phyloP scores from a whole-genome alignment of 2,888 invertebrate genomes.

The Trissolcus brochymenae region DNA sequence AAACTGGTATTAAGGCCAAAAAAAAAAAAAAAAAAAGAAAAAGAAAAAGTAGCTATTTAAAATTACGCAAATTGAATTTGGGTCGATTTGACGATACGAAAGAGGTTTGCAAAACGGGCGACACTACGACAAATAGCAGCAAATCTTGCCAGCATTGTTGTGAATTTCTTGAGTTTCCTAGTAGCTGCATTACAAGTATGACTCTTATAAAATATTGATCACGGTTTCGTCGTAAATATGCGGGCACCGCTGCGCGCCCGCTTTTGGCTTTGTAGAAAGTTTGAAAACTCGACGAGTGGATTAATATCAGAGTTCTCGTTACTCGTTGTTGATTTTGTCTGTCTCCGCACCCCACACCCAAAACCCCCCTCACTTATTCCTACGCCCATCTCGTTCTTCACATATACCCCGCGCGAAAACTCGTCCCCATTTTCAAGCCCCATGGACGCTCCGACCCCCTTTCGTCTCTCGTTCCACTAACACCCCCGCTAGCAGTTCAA shows the following conservation, averaged over 20 bases:
- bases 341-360: slow-evolving; percentile 68
- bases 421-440: slow-evolving; percentile 60
- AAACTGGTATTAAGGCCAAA: too few relatives aligned
- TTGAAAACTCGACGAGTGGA: slow-evolving; percentile 77
- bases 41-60: too few relatives aligned
- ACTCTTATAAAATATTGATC: slow-evolving; percentile 73
- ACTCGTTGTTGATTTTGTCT: slow-evolving; percentile 77
- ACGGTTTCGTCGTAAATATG: slow-evolving; percentile 74
- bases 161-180: slow-evolving; percentile 55
- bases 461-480: slow-evolving; percentile 31
- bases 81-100: slow-evolving; percentile 1
- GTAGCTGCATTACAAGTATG: slow-evolving; percentile 52
- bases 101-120: slow-evolving; percentile 38
- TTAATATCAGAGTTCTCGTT: slow-evolving; percentile 77
- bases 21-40: too few relatives aligned
- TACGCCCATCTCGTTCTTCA: slow-evolving; percentile 49
- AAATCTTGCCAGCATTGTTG: slow-evolving; percentile 49
- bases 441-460: slow-evolving; percentile 48
- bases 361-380: slow-evolving; percentile 44
- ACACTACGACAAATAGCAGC: slow-evolving; percentile 21
- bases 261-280: slow-evolving; percentile 75
- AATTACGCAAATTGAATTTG: neutral
- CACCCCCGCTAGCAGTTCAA: slow-evolving; percentile 71
- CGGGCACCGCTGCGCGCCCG: slow-evolving; percentile 63
- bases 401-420: slow-evolving; percentile 54